These are phyloP conservation scores for Parasteatoda lunata DNA, from an alignment of 2,888 invertebrate genomes.

Conservation along the genomic window DNA sequence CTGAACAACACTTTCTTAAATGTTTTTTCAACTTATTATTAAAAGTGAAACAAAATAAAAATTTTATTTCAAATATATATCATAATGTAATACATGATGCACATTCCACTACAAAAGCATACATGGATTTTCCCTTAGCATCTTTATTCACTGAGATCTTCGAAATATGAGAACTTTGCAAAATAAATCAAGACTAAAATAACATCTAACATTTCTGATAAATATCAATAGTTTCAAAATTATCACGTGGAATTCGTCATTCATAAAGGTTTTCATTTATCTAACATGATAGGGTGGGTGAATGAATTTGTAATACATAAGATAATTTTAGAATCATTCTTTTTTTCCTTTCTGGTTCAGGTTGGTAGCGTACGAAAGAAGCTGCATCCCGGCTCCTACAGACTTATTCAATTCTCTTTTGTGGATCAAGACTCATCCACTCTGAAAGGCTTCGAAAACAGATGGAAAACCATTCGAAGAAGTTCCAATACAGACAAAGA, in stretches of 20 bases:
- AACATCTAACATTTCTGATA: background rate
- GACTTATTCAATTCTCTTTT: constrained; percentile 32
- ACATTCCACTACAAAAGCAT: too few species aligned
- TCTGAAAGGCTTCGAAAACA: constrained; percentile 20
- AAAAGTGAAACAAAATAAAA: background rate
- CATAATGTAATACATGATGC: too few species aligned
- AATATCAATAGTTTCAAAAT: background rate
- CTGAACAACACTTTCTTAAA: too few species aligned
- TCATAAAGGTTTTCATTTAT: too few species aligned
- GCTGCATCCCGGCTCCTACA: background rate
- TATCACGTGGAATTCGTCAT: background rate
- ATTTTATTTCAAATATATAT: too few species aligned
- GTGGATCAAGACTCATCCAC: background rate
- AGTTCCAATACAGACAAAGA: background rate
- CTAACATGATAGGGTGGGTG: too few species aligned
- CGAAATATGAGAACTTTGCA: too few species aligned
- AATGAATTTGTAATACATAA: too few species aligned
- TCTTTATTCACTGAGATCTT: too few species aligned
- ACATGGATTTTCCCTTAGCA: too few species aligned
- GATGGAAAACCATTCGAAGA: constrained; percentile 13
- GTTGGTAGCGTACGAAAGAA: constrained; percentile 7
- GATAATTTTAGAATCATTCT: too few species aligned
- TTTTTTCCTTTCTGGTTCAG: constrained; percentile 1
- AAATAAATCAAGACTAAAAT: too few species aligned
- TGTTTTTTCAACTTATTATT: background rate